Conservation (phyloP, 2,888 invertebrate genomes). For the Phrixothrix hirtus region DNA sequence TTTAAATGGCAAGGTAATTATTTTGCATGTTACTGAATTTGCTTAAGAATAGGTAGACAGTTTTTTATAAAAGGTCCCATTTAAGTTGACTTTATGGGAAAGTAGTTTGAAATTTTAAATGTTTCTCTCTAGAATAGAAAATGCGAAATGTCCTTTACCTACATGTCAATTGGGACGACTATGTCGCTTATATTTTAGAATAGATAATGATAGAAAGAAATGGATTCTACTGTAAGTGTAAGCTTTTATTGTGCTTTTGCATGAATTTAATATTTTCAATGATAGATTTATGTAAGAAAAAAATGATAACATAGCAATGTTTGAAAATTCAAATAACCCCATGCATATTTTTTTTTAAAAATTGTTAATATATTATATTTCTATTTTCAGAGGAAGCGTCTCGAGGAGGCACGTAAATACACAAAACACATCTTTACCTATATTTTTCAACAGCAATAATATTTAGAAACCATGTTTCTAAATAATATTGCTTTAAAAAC, state of each 20-base stretch:
- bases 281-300: no score
- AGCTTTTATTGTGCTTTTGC: conserved; percentile 3
- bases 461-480: neutral
- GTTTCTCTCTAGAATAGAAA: conserved; percentile 3
- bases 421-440: neutral
- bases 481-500: conserved; percentile 1
- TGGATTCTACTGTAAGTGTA: conserved; percentile 15
- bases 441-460: conserved; percentile 1
- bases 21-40: conserved; percentile 12
- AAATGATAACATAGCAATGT: no score
- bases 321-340: no score
- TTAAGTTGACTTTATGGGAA: no score
- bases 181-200: conserved; percentile 2
- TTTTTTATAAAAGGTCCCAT: neutral
- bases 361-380: conserved; percentile 40
- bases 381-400: conserved; percentile 74
- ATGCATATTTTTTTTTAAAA: no score
- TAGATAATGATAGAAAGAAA: conserved; percentile 6
- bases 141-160: neutral
- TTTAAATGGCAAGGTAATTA: conserved; percentile 25
- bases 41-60: neutral
- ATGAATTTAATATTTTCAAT: no score
- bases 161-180: conserved; percentile 1
- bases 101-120: no score
- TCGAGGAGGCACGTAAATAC: conserved; percentile 74